Conservation (phyloP, 2,888 invertebrate genomes). For the Salpingus planirostris region DNA sequence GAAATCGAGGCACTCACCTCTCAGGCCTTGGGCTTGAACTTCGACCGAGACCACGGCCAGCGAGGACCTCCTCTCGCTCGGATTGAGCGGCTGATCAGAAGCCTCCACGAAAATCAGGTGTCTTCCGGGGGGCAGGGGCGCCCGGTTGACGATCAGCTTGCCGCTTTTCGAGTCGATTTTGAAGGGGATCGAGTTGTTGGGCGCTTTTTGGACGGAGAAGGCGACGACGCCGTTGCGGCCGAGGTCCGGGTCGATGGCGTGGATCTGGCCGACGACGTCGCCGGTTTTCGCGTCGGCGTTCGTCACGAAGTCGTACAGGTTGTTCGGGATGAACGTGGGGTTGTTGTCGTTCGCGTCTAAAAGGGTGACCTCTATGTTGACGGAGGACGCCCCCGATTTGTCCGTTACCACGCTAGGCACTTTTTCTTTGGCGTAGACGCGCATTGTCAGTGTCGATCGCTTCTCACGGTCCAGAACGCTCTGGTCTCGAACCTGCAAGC, state of each 20-base stretch:
- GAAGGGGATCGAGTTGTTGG: constrained; percentile 52
- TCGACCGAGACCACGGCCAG: constrained; percentile 79
- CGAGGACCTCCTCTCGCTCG: constrained; percentile 72
- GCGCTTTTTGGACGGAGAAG: constrained; percentile 32
- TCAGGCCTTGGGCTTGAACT: constrained; percentile 49
- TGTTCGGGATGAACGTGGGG: constrained; percentile 75
- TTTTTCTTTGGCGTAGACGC: constrained; percentile 72
- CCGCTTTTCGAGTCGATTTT: constrained; percentile 64
- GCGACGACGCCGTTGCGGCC: constrained; percentile 68
- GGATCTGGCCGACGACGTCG: constrained; percentile 57
- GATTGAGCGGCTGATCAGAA: constrained; percentile 73
- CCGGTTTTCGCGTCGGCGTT: constrained; percentile 60
- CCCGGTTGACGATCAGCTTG: constrained; percentile 55
- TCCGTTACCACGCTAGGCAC: constrained; percentile 56
- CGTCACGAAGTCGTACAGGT: constrained; percentile 69
- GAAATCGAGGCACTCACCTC: too few species aligned
- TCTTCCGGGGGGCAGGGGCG: constrained; percentile 58
- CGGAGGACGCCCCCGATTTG: constrained; percentile 46
- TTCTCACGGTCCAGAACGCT: constrained; percentile 71
- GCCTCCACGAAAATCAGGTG: constrained; percentile 79
- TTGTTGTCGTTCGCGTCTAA: constrained; percentile 88
- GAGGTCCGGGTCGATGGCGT: constrained; percentile 74
- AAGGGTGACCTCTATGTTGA: constrained; percentile 71
- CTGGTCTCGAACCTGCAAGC: constrained; percentile 45
- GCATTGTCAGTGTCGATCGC: constrained; percentile 61